Base-by-base conservation (phyloP, 2,888 invertebrate genomes). In the Heterodera filipjevi region DNA sequence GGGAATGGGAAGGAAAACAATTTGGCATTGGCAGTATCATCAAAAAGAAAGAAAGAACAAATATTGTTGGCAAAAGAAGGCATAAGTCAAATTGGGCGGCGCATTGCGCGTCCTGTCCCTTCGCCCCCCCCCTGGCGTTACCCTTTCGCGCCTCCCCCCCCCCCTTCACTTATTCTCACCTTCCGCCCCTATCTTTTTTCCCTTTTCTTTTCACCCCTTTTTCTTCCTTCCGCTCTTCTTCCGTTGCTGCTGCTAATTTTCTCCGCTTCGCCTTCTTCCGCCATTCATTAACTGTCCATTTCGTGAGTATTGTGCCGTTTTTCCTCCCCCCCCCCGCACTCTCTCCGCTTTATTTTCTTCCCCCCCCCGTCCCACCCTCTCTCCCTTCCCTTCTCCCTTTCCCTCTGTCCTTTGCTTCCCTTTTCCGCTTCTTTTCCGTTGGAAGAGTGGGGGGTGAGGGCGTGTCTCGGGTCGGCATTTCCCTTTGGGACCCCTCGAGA, bases 221-320 rank as follows among this genome's bases (percentile, higher is more conserved):
- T 44, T 44, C 44, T 44, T 19, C 49, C 59, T 22, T 22, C 59
- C 59, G 8, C 19, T 16, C 16, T 49, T 19, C 49, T 19, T 49
- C 19, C 49, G 49, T 49, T 49, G 14, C 16, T 19, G 16, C 19
- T 49, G 10, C 59, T 27, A 59, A 59, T 59, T 59, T 59, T 59
- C 22, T 59, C 59, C 59, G 59, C 59, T 59, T 22, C 59, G 10
- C 27, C 10, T 59, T 59, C 59, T 59, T 59, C 27, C 59, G n/a
- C 59, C 59, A 59, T 59, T 59, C 59, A 59, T 59, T 59, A 59
- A 27, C 59, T 27, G 59, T 59, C 59, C 59, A 59, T 27, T 59
- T 59, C 16, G 10, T 49, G 16, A 14, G 16, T 19, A 49, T 49
- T 59, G 59, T 59, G 59, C 59, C 59, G 27, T 27, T 10, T 59